Evolutionary conservation across 2,888 invertebrate genomes (phyloP).

Genomic region (Sthenelais limicola): DNA sequence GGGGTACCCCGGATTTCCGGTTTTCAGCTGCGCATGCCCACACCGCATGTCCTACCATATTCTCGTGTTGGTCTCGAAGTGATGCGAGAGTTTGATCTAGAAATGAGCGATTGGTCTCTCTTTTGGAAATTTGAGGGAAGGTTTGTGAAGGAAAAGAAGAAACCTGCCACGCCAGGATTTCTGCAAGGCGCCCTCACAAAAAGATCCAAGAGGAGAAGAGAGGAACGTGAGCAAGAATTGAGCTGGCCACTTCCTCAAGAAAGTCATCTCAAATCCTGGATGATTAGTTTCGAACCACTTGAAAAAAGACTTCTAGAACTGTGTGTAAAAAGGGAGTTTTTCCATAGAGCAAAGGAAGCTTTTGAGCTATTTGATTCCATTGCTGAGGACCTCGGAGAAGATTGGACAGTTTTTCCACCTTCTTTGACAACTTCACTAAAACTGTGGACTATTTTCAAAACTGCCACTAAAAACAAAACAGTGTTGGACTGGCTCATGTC

Average conservation of each 20-base stretch:
- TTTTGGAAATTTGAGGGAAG: conserved; percentile 17
- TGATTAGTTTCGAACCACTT: conserved; percentile 23
- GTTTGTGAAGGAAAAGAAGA: conserved; percentile 20
- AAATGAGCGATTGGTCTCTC: conserved; percentile 16
- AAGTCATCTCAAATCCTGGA: conserved; percentile 8
- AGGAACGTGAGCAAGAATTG: neutral
- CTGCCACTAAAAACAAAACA: conserved; percentile 11
- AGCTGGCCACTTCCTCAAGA: conserved; percentile 10
- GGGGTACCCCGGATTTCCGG: conserved; percentile 18
- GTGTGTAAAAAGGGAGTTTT: neutral
- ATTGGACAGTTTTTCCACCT: conserved; percentile 1
- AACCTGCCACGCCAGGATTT: neutral
- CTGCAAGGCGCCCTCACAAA: conserved; percentile 18
- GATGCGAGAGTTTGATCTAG: conserved; percentile 34
- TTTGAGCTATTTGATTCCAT: conserved; percentile 16
- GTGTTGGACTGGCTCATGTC: conserved; percentile 25
- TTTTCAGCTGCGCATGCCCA: conserved; percentile 31
- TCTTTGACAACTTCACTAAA: conserved; percentile 19
- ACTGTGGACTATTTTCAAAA: conserved; percentile 27
- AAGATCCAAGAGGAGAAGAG: neutral
- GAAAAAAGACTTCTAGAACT: conserved; percentile 10
- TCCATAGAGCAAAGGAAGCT: neutral
- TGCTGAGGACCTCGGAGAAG: conserved; percentile 9
- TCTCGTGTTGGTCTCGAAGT: conserved; percentile 20
- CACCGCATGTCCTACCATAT: conserved; percentile 16